A percentile compares a stretch with the other conserved stretches of the same genome.
Evolutionary conservation across 2,888 invertebrate genomes (phyloP).

Genomic region (Pyrrhia umbra): DNA sequence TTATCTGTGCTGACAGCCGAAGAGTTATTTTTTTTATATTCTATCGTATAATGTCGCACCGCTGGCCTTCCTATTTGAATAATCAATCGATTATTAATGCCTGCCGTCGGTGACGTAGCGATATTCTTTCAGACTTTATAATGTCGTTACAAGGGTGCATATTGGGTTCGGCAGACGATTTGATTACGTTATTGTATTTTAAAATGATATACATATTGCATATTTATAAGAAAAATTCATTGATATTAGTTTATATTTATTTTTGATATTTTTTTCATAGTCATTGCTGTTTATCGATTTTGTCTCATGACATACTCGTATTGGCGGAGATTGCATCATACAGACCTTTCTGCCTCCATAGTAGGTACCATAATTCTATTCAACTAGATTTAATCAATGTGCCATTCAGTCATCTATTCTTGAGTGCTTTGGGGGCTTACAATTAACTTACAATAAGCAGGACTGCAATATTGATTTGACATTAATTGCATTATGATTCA

Average conservation of each 20-base stretch:
- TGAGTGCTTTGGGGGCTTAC: too few relatives aligned
- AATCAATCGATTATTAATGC: conserved; percentile 86
- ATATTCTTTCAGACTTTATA: conserved; percentile 79
- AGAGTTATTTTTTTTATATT: conserved; percentile 69
- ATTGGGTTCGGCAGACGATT: conserved; percentile 69
- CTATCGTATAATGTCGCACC: conserved; percentile 60
- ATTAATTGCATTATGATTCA: too few relatives aligned
- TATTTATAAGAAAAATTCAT: conserved; percentile 25
- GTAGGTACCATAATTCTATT: too few relatives aligned
- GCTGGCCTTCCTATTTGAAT: conserved; percentile 77
- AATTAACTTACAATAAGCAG: too few relatives aligned
- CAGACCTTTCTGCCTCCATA: too few relatives aligned
- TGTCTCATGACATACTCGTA: too few relatives aligned
- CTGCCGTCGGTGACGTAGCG: conserved; percentile 76
- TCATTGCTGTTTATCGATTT: conserved; percentile 35
- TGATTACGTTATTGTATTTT: conserved; percentile 82
- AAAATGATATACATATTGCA: conserved; percentile 55
- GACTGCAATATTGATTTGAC: too few relatives aligned
- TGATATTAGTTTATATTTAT: conserved; percentile 16
- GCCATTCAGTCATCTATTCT: too few relatives aligned
- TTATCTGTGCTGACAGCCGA: conserved; percentile 61
- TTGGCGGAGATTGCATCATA: too few relatives aligned
- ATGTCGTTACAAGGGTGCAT: conserved; percentile 66
- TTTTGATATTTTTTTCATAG: conserved; percentile 23
- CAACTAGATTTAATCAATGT: too few relatives aligned